Evolutionary conservation across 2,113 vertebrate species (phyloP).

Genomic region (Oophaga pumilio): DNA sequence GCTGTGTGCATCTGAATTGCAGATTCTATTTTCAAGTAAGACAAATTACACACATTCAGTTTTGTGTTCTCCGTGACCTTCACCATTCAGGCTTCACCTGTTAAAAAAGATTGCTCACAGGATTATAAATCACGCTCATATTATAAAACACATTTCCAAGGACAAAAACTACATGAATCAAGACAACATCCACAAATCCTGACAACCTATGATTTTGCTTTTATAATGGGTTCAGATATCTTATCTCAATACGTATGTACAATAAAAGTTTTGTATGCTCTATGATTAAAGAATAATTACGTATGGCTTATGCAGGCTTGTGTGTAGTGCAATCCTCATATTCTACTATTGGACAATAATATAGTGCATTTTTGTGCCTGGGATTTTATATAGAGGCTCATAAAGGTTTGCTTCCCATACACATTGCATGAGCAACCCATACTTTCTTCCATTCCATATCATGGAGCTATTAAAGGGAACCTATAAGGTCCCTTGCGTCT

Average conservation of each 20-base stretch:
- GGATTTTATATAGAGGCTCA: no score
- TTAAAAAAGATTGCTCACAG: neutral
- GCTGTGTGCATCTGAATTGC: conserved; percentile 33
- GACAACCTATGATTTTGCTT: neutral
- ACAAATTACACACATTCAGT: conserved; percentile 37
- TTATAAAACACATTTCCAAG: conserved; percentile 19
- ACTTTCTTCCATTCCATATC: no score
- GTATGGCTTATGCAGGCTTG: neutral
- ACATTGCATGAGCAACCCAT: no score
- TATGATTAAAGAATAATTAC: neutral
- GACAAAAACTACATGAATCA: conserved; percentile 4
- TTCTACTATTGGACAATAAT: no score
- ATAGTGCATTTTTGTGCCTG: no score
- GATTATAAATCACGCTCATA: conserved; percentile 22
- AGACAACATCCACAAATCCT: conserved; percentile 1
- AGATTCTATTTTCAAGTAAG: conserved; percentile 42
- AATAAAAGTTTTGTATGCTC: neutral
- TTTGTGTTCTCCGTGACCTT: conserved; percentile 33
- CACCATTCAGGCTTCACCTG: conserved; percentile 4
- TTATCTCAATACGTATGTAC: neutral
- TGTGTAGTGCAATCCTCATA: no score
- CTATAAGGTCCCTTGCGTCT: no score
- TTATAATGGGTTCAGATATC: neutral
- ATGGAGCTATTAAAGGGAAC: no score
- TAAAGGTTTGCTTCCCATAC: no score